A percentile compares a stretch with the other conserved stretches of the same genome.
Evolutionary conservation across 2,797 vertebrate genomes (phyloP).

Genomic region (Morelia viridis): DNA sequence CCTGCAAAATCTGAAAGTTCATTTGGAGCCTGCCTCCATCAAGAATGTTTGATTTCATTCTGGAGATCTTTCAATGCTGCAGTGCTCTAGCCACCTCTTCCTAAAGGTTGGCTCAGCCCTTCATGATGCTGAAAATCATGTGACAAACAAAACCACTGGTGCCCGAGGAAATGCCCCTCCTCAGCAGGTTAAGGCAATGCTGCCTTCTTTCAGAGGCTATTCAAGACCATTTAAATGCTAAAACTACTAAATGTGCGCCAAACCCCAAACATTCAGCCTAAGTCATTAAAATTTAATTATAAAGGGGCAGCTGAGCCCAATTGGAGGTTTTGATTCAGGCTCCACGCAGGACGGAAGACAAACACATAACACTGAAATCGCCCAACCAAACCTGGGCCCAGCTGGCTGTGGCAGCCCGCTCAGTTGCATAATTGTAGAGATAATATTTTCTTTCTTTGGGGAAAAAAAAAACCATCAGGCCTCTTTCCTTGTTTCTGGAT

Average conservation of each 20-base stretch:
- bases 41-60: rapidly evolving
- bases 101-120: rapidly evolving
- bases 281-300: slow-evolving; percentile 79
- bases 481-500: not conserved
- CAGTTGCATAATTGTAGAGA: slow-evolving; percentile 6
- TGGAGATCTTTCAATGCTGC: rapidly evolving
- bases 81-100: not conserved
- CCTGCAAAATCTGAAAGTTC: not conserved
- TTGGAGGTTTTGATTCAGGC: slow-evolving; percentile 66
- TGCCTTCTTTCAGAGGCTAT: slow-evolving; percentile 51
- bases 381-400: slow-evolving; percentile 42
- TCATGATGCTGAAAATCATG: slow-evolving; percentile 1
- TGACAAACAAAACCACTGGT: slow-evolving; percentile 30
- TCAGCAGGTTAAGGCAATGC: not conserved
- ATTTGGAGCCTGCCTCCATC: rapidly evolving
- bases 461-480: not conserved
- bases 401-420: slow-evolving; percentile 18
- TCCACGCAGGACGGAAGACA: slow-evolving; percentile 52
- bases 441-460: not conserved
- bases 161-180: slow-evolving; percentile 41
- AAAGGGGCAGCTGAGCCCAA: slow-evolving; percentile 78
- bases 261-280: slow-evolving; percentile 75
- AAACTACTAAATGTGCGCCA: slow-evolving; percentile 71
- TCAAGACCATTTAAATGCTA: slow-evolving; percentile 75
- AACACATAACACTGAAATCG: slow-evolving; percentile 30